A percentile compares a stretch with the other conserved stretches of the same genome.
phyloP scores from a whole-genome alignment of 2,797 vertebrate genomes.

The Premnoplex brunnescens region DNA sequence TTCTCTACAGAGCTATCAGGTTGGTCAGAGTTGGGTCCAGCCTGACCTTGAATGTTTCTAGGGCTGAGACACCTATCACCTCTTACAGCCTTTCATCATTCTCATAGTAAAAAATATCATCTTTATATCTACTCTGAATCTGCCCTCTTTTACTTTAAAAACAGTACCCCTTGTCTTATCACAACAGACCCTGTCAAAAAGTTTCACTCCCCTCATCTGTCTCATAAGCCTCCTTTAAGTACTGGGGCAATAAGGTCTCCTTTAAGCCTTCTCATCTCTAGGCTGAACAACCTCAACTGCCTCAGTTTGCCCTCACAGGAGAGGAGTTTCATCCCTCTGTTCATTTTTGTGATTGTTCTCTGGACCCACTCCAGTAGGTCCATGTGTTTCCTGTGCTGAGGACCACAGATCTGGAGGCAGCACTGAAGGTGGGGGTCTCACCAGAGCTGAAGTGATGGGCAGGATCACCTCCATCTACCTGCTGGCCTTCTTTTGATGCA shows the following conservation, averaged over 20 bases:
- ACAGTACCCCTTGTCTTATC: background rate
- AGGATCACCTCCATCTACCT: background rate
- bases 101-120: background rate
- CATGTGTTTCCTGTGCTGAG: background rate
- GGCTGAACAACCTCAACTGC: background rate
- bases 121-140: background rate
- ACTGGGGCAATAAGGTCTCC: background rate
- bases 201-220: background rate
- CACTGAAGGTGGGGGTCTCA: background rate
- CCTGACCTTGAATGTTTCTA: background rate
- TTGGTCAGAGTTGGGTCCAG: accelerated
- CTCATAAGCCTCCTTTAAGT: background rate
- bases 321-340: background rate
- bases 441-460: background rate
- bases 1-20: background rate
- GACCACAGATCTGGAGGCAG: background rate
- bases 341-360: background rate
- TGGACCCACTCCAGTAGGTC: background rate
- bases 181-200: background rate
- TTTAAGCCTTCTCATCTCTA: background rate
- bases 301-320: background rate
- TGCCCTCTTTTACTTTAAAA: background rate
- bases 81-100: background rate
- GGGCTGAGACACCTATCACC: too few species aligned
- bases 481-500: background rate